Conservation (phyloP, 2,113 vertebrate species). For the Pluvianellus socialis region DNA sequence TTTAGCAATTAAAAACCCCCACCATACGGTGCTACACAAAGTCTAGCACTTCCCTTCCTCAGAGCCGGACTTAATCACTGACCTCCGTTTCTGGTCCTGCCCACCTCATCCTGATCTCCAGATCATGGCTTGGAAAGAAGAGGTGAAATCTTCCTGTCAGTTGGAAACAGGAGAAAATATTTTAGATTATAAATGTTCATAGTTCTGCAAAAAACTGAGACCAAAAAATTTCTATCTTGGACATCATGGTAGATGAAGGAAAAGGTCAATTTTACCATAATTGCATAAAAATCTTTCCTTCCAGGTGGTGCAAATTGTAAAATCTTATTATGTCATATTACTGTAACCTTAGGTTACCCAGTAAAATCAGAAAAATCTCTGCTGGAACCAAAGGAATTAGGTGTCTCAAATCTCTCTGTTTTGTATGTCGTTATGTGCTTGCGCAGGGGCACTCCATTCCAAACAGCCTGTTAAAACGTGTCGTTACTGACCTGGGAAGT, state of each 20-base stretch:
- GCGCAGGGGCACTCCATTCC: neutral
- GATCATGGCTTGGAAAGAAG: neutral
- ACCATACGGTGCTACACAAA: neutral
- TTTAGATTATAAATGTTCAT: neutral
- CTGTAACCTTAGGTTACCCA: neutral
- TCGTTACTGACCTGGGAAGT: neutral
- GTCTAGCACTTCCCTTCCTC: neutral
- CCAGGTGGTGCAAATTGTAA: neutral
- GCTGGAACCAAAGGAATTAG: neutral
- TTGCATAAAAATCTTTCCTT: neutral
- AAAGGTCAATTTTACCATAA: neutral
- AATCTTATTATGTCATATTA: neutral
- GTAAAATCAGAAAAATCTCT: neutral
- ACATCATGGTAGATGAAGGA: neutral
- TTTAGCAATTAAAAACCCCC: neutral
- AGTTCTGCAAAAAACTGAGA: neutral
- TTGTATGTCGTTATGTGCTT: rapidly evolving
- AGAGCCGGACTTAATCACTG: neutral
- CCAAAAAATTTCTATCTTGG: neutral
- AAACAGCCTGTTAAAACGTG: neutral
- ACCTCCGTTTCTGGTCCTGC: neutral
- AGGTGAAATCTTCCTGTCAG: neutral
- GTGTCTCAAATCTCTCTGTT: neutral
- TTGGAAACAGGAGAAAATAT: neutral
- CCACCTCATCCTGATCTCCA: neutral